Evolutionary conservation across 1,140 invertebrate species (phyloP).

Genomic region (Cephus cinctus): DNA sequence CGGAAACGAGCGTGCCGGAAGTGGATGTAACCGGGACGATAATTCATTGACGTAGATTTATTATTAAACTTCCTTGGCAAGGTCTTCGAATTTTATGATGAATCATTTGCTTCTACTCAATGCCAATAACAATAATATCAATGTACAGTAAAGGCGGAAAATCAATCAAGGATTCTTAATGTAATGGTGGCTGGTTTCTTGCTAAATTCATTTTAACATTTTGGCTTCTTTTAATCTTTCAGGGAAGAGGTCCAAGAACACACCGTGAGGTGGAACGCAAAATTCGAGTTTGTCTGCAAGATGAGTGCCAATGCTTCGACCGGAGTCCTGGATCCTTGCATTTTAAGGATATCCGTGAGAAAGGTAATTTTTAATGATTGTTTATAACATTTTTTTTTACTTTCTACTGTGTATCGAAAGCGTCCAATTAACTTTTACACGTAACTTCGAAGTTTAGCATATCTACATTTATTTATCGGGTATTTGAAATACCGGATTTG

Average conservation of each 20-base stretch:
- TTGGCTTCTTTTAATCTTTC: constrained; percentile 47
- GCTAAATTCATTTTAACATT: background rate
- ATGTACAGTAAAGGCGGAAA: background rate
- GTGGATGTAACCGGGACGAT: too few species aligned
- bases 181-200: background rate
- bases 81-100: background rate
- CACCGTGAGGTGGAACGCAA: constrained; percentile 86
- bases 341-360: constrained; percentile 88
- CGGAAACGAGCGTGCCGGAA: too few species aligned
- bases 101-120: background rate
- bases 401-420: background rate
- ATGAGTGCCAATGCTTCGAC: constrained; percentile 95
- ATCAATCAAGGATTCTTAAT: background rate
- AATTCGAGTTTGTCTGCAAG: constrained; percentile 92
- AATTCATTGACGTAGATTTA: background rate
- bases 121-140: background rate
- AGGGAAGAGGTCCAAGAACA: constrained; percentile 94
- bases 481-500: too few species aligned
- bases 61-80: background rate
- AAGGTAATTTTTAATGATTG: constrained; percentile 65
- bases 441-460: too few species aligned
- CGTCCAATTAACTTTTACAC: background rate
- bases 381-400: constrained; percentile 1
- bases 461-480: too few species aligned
- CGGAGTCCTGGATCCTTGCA: constrained; percentile 88